These are phyloP conservation scores for Scaptodrosophila latifasciaeformis DNA, from an alignment of 2,888 invertebrate species.

Conservation along the genomic window DNA sequence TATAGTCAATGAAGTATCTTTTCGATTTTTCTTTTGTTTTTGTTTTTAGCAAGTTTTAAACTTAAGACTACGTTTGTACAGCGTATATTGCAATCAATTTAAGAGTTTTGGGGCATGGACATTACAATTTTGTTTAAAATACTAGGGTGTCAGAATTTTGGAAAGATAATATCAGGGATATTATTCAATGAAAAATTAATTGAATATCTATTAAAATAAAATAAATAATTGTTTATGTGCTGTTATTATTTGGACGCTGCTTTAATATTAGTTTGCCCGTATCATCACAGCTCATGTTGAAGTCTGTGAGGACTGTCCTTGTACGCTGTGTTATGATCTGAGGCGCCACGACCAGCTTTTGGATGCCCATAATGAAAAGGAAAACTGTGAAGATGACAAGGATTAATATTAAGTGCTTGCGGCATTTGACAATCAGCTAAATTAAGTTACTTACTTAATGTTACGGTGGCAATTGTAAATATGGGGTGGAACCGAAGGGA, in stretches of 20 bases:
- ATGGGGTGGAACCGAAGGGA: constrained; percentile 95
- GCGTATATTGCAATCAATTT: constrained; percentile 28
- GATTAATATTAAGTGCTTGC: too few species aligned
- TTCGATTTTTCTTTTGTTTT: constrained; percentile 6
- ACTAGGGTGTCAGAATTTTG: constrained; percentile 26
- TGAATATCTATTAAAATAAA: too few species aligned
- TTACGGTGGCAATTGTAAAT: constrained; percentile 90
- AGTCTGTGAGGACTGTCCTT: constrained; percentile 91
- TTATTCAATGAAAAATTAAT: too few species aligned
- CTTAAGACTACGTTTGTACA: constrained; percentile 19
- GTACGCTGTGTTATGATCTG: constrained; percentile 96
- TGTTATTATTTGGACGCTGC: constrained; percentile 82
- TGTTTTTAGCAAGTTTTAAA: too few species aligned
- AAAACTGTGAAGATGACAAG: constrained; percentile 78
- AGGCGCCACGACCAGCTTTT: constrained; percentile 96
- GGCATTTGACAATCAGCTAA: not conserved
- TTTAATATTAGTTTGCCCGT: constrained; percentile 96
- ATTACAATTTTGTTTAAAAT: constrained; percentile 15
- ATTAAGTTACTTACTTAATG: constrained; percentile 81
- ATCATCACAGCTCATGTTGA: constrained; percentile 99
- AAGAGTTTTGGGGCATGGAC: not conserved
- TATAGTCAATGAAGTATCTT: constrained; percentile 15
- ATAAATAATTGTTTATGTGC: constrained; percentile 31
- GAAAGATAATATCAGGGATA: too few species aligned
- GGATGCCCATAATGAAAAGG: constrained; percentile 90